Base-by-base conservation (phyloP, 2,888 invertebrate species). In the Didymodactylos carnosus region DNA sequence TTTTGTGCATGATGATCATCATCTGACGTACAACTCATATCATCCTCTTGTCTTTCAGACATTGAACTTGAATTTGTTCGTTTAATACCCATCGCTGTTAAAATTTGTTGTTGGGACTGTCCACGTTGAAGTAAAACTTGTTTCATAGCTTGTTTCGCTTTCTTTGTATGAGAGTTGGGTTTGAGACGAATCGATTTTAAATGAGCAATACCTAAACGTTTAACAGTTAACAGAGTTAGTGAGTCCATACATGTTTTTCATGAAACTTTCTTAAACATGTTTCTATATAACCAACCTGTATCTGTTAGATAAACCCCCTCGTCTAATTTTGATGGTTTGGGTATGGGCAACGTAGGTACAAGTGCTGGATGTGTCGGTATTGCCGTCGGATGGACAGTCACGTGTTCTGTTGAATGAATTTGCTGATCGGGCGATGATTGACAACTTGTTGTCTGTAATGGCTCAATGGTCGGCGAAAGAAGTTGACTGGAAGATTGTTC, bases 291-390 rank as follows among this genome's bases (percentile, higher is more conserved):
- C n/a, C n/a, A 43, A n/a, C 72, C 72, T 13, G 25, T 23, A 35
- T 74, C 74, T 13, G 74, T 74, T 19, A 74, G 39, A 71, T 53
- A 71, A 27, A 71, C 43, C 7, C 74, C 74, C 29, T 74, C 74
- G 51, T 74, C 74, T 25, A 62, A 27, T 46, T 73, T 69, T 14
- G 49, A 49, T 13, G 10, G 25, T 71, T 71, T 71, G 4, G 71
- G n/a, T n/a, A n/a, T n/a, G n/a, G n/a, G n/a, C n/a, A n/a, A n/a
- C n/a, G n/a, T n/a, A n/a, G n/a, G n/a, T n/a, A n/a, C n/a, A n/a
- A n/a, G n/a, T n/a, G n/a, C n/a, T n/a, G n/a, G n/a, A n/a, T n/a
- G n/a, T n/a, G n/a, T n/a, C n/a, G n/a, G n/a, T n/a, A n/a, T n/a
- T n/a, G n/a, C n/a, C n/a, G n/a, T n/a, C n/a, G n/a, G n/a, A n/a